Conservation (phyloP, 2,888 invertebrate genomes). For the Brachycybe producta region DNA sequence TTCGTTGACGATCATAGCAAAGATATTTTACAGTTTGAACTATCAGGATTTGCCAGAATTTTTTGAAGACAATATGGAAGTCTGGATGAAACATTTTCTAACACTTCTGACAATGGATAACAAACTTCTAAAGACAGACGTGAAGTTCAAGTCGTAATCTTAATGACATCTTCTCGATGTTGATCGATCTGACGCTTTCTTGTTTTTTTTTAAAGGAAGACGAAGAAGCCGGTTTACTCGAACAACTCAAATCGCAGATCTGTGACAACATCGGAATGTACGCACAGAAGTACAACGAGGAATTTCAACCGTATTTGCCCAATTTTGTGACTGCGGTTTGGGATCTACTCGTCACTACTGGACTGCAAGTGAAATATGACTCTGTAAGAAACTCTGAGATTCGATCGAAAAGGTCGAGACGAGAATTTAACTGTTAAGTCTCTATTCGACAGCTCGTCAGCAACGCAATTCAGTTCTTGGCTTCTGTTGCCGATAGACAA, state of each 20-base stretch:
- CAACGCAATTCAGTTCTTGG: constrained; percentile 86
- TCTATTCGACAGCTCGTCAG: constrained; percentile 63
- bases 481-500: constrained; percentile 81
- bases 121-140: constrained; percentile 53
- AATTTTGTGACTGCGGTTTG: constrained; percentile 90
- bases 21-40: constrained; percentile 94
- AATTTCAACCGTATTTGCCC: constrained; percentile 77
- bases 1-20: constrained; percentile 73
- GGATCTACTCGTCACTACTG: constrained; percentile 73
- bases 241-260: constrained; percentile 84
- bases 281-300: constrained; percentile 96
- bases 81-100: constrained; percentile 89
- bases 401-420: too few relatives aligned
- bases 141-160: constrained; percentile 36
- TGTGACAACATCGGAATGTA: constrained; percentile 91
- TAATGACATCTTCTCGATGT: too few relatives aligned
- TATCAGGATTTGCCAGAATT: constrained; percentile 97
- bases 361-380: constrained; percentile 77
- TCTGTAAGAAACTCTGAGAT: constrained; percentile 53
- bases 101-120: constrained; percentile 65
- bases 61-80: constrained; percentile 93
- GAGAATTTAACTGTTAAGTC: too few relatives aligned
- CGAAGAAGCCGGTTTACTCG: constrained; percentile 75
- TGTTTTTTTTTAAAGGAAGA: constrained; percentile 45
- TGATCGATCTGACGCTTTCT: too few relatives aligned